phyloP scores from a whole-genome alignment of 2,113 vertebrate genomes.

The Pelvicachromis taeniatus region DNA sequence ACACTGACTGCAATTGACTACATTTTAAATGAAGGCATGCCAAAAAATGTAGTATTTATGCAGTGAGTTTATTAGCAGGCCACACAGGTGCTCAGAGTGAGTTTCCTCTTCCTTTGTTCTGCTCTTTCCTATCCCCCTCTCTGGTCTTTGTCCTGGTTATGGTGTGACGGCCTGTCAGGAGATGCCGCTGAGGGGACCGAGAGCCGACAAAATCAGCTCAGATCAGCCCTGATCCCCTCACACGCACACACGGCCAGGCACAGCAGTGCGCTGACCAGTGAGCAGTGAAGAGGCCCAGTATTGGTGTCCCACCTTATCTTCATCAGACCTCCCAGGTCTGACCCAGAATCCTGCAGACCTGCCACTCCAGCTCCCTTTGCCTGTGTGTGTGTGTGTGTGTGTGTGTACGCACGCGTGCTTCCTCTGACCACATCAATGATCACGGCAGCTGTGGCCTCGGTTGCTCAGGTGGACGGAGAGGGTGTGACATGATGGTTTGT shows the following conservation, averaged over 20 bases:
- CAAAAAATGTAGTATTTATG: neutral
- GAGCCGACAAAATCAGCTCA: conserved; percentile 43
- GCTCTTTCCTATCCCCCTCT: neutral
- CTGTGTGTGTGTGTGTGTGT: neutral
- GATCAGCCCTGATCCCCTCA: conserved; percentile 41
- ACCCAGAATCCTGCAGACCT: conserved; percentile 65
- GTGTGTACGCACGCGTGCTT: neutral
- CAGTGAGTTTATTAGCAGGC: neutral
- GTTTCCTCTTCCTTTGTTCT: neutral
- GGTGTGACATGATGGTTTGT: conserved; percentile 58
- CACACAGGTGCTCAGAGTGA: neutral
- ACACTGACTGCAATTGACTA: neutral
- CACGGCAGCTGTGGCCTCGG: neutral
- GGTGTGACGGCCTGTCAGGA: conserved; percentile 50
- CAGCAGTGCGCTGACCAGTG: conserved; percentile 39
- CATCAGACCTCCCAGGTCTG: conserved; percentile 60
- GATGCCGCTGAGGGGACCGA: conserved; percentile 11
- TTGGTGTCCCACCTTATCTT: conserved; percentile 59
- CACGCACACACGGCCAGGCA: neutral
- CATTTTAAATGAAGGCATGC: neutral
- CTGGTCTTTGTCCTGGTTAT: conserved; percentile 10
- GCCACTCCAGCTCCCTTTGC: neutral
- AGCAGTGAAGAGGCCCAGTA: conserved; percentile 40
- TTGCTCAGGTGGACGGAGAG: conserved; percentile 63
- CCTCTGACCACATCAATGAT: conserved; percentile 40